A percentile compares a stretch with the other conserved stretches of the same genome.
Conservation (phyloP, 35 echinoderm and acorn worm species). For the Heliocidaris tuberculata region DNA sequence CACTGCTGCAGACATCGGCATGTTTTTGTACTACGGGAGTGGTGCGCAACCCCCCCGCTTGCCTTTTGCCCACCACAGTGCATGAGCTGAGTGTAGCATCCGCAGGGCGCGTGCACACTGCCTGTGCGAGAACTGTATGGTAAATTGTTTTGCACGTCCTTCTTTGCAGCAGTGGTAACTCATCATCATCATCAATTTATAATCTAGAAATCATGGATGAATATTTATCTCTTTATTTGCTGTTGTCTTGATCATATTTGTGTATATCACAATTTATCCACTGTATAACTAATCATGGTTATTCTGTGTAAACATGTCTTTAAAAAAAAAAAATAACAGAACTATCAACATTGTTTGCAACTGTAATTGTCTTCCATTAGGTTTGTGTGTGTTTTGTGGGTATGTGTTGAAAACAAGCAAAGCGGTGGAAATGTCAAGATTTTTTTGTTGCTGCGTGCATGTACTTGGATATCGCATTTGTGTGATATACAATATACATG, state of each 20-base stretch:
- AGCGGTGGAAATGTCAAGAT: not conserved
- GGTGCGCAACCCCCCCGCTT: not conserved
- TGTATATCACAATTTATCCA: not conserved
- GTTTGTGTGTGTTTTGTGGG: not conserved
- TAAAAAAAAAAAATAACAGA: not conserved
- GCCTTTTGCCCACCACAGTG: not conserved
- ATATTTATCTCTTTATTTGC: not conserved
- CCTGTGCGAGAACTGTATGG: not conserved
- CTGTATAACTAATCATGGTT: not conserved
- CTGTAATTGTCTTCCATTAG: not conserved
- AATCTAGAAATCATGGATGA: not conserved
- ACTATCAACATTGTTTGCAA: not conserved
- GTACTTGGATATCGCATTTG: too few species aligned
- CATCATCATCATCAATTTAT: not conserved
- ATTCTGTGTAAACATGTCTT: not conserved
- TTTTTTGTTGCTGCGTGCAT: too few species aligned
- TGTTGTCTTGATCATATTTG: not conserved
- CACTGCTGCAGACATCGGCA: not conserved
- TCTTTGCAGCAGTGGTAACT: not conserved
- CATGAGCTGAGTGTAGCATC: not conserved
- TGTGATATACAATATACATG: too few species aligned
- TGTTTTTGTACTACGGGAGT: not conserved
- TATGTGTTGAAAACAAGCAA: not conserved
- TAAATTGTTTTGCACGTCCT: not conserved
- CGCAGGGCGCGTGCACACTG: not conserved